Evolutionary conservation across 30 jellyfish, hydroid and myxozoan species (phyloP).

Genomic region (Clytia hemisphaerica): DNA sequence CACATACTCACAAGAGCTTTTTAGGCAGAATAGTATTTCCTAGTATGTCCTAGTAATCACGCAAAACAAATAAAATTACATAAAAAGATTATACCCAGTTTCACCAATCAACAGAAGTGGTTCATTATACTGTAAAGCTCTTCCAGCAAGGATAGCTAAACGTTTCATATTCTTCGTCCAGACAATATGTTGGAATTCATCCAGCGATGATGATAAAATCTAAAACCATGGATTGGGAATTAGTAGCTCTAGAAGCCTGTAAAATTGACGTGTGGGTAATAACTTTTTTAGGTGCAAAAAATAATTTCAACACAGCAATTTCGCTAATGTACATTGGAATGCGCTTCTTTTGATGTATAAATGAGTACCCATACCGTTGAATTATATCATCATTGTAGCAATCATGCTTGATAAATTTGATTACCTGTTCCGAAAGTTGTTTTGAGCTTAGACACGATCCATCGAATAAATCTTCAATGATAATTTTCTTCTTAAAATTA

Average conservation of each 20-base stretch:
- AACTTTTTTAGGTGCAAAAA: background rate
- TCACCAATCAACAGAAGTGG: constrained; percentile 93
- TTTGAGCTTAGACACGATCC: constrained; percentile 43
- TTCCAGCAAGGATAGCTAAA: constrained; percentile 75
- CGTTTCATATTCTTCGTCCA: constrained; percentile 82
- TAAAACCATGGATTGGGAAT: too few species aligned
- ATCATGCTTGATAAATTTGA: background rate
- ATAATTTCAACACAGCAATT: background rate
- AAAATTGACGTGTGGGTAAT: too few species aligned
- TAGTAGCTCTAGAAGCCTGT: too few species aligned
- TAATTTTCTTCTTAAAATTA: constrained; percentile 51
- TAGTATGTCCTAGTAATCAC: background rate
- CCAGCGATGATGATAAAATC: background rate
- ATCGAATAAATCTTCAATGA: constrained; percentile 26
- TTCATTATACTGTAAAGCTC: constrained; percentile 89
- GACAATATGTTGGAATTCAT: constrained; percentile 68
- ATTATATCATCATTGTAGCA: background rate
- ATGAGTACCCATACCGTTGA: background rate
- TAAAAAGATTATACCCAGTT: constrained; percentile 64
- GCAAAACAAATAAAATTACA: background rate
- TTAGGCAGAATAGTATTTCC: too few species aligned
- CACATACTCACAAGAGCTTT: too few species aligned
- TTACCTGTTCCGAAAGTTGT: constrained; percentile 44
- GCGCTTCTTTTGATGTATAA: background rate
- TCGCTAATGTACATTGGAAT: too few species aligned